Percentiles rank a stretch among this genome's conserved stretches.
Conservation (phyloP, 2,113 vertebrate genomes). For the Oophaga pumilio region DNA sequence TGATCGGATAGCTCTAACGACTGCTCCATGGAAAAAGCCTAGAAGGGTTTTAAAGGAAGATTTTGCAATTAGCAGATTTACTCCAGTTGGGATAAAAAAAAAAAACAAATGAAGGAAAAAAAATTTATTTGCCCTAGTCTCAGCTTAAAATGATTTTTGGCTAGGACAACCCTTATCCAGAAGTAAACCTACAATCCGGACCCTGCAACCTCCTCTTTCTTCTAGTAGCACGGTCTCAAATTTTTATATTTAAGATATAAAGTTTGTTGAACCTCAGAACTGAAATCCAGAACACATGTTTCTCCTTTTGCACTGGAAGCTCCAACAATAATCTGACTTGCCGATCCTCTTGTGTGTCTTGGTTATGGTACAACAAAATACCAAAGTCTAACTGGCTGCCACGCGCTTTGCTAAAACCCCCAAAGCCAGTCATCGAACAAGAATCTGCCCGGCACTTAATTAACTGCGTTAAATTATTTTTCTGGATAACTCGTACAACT, state of each 20-base stretch:
- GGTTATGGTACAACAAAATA: constrained; percentile 15
- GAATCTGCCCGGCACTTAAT: constrained; percentile 15
- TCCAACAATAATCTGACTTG: not conserved
- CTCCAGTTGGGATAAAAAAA: not conserved
- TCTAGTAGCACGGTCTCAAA: not conserved
- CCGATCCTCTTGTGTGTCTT: constrained; percentile 1
- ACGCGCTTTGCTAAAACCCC: not conserved
- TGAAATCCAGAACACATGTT: constrained; percentile 25
- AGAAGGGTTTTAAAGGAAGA: too few relatives aligned
- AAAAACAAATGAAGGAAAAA: too few relatives aligned
- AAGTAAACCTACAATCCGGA: not conserved
- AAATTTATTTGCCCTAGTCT: too few relatives aligned
- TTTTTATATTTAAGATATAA: not conserved
- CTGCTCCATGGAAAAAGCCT: too few relatives aligned
- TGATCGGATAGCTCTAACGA: too few relatives aligned
- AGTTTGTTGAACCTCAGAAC: not conserved
- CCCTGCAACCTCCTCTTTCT: not conserved
- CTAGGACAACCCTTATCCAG: not conserved
- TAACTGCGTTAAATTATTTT: not conserved
- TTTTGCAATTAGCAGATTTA: not conserved
- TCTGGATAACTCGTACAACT: not conserved
- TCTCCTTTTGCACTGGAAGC: constrained; percentile 1
- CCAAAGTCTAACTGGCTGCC: not conserved
- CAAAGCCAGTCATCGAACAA: not conserved
- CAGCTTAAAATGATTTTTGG: not conserved